These are phyloP conservation scores for Hyperoodon ampullatus DNA, from an alignment of 2,113 vertebrate species.

Conservation along the genomic window DNA sequence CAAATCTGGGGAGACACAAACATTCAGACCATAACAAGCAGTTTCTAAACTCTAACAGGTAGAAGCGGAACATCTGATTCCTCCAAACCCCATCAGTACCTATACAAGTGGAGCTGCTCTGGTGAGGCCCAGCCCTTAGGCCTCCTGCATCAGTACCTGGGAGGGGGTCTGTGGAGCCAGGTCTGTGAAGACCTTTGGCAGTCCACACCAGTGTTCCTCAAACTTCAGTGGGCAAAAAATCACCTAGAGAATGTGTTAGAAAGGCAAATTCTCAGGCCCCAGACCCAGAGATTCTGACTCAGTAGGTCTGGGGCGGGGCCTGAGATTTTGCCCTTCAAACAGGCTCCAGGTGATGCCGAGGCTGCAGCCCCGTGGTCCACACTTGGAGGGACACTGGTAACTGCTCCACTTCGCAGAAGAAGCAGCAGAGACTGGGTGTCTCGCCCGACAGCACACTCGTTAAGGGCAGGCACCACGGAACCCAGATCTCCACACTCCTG, in stretches of 20 bases:
- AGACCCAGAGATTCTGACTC: not conserved
- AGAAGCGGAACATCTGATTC: not conserved
- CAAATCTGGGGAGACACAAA: not conserved
- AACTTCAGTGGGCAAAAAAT: not conserved
- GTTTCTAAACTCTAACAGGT: not conserved
- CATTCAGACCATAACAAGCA: not conserved
- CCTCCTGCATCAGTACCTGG: not conserved
- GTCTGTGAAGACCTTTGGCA: not conserved
- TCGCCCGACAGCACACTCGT: accelerated
- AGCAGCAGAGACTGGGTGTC: not conserved
- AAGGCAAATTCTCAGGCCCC: not conserved
- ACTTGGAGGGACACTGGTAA: not conserved
- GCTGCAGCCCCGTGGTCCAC: not conserved
- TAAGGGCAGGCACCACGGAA: not conserved
- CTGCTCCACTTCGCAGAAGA: not conserved
- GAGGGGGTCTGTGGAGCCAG: not conserved
- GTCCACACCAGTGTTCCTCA: not conserved
- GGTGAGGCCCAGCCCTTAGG: not conserved
- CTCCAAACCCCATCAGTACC: not conserved
- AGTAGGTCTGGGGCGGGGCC: not conserved
- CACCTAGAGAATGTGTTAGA: not conserved
- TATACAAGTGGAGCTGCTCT: not conserved
- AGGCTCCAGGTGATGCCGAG: not conserved
- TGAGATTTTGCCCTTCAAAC: not conserved
- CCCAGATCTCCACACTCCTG: not conserved